phyloP scores from a whole-genome alignment of 2,113 vertebrate genomes.

The Chloropsis cyanopogon region DNA sequence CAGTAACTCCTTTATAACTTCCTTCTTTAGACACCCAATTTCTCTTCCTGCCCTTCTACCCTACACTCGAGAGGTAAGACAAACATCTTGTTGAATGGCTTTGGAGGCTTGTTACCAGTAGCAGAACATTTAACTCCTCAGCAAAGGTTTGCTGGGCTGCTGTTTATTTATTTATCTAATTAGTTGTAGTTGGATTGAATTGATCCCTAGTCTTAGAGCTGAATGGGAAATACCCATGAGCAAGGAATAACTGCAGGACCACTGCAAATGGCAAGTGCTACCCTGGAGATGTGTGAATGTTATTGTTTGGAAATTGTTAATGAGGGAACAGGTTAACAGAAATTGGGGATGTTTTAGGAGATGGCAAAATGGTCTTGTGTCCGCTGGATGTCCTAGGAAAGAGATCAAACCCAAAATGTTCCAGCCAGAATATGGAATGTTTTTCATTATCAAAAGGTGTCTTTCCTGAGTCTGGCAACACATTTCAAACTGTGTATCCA shows the following conservation, averaged over 20 bases:
- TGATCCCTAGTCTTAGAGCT: not conserved
- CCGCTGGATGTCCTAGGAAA: not conserved
- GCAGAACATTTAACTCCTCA: not conserved
- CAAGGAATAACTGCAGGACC: not conserved
- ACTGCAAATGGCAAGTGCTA: not conserved
- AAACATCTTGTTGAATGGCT: not conserved
- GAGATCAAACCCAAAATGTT: not conserved
- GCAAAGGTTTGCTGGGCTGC: not conserved
- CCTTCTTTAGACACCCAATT: not conserved
- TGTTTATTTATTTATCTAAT: not conserved
- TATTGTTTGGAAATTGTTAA: not conserved
- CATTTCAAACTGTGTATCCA: not conserved
- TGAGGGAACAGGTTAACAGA: not conserved
- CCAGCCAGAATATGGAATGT: not conserved
- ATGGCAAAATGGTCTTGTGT: not conserved
- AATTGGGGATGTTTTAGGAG: not conserved
- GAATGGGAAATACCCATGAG: not conserved
- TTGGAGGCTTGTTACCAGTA: not conserved
- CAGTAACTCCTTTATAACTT: not conserved
- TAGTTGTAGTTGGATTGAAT: not conserved
- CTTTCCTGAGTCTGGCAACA: not conserved
- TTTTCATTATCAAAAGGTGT: not conserved
- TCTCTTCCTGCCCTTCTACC: not conserved
- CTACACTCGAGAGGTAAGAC: not conserved
- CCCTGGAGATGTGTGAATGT: not conserved